phyloP scores from a whole-genome alignment of 2,797 vertebrate species.

The Pangasius larnaudii region DNA sequence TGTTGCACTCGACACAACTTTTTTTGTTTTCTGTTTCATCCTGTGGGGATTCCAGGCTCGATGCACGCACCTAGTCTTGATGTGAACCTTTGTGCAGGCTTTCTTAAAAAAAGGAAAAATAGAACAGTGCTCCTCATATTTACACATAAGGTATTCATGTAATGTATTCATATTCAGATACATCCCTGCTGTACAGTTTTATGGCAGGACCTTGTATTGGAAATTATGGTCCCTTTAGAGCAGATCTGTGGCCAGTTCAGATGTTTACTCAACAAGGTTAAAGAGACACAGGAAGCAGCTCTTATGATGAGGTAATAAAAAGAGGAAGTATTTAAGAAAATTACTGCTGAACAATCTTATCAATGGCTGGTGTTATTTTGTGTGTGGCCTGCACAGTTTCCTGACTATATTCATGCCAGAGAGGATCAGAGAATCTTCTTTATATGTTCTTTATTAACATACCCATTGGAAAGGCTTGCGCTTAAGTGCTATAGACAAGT shows the following conservation, averaged over 20 bases:
- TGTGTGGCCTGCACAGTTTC: not conserved
- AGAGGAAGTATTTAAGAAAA: not conserved
- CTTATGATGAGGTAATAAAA: not conserved
- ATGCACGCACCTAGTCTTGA: not conserved
- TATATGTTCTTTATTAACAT: conserved; percentile 9
- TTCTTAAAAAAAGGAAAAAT: not conserved
- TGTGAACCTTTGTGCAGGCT: not conserved
- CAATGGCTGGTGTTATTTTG: not conserved
- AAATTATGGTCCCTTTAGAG: not conserved
- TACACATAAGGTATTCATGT: not conserved
- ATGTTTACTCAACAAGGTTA: not conserved
- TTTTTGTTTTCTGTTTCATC: not conserved
- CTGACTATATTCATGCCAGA: not conserved
- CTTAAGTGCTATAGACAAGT: not conserved
- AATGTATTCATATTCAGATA: not conserved
- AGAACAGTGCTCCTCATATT: not conserved
- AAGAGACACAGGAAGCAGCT: not conserved
- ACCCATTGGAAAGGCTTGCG: not conserved
- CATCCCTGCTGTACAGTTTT: not conserved
- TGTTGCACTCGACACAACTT: not conserved
- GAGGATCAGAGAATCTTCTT: not conserved
- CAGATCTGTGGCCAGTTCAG: not conserved
- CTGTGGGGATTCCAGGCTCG: not conserved
- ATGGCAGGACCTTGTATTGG: not conserved
- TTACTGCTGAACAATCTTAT: conserved; percentile 1